Conservation (phyloP, 2,888 invertebrate genomes). For the Saturnia pavonia region DNA sequence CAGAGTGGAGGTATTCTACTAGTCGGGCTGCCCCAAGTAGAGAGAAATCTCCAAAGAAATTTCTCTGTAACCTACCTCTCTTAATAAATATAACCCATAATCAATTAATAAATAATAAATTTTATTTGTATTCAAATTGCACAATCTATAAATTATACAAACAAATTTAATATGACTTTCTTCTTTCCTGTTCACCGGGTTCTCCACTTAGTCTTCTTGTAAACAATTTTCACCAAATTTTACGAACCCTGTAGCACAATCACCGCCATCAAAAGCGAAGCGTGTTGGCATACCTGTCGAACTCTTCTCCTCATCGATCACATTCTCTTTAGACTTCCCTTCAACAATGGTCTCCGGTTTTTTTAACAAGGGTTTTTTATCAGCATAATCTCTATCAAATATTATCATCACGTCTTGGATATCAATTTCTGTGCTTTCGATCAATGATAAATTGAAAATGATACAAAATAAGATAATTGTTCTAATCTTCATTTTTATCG, state of each 20-base stretch:
- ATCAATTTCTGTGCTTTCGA: neutral
- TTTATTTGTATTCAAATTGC: too few relatives aligned
- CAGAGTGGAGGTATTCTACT: too few relatives aligned
- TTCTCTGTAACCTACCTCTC: too few relatives aligned
- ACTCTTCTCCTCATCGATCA: too few relatives aligned
- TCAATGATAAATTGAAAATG: neutral
- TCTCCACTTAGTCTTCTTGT: conserved; percentile 12
- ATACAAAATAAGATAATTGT: neutral
- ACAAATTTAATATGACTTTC: neutral
- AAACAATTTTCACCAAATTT: conserved; percentile 23
- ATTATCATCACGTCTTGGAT: neutral
- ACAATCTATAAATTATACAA: neutral
- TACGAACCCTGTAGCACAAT: conserved; percentile 24
- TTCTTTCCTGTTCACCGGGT: neutral
- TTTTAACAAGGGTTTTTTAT: neutral
- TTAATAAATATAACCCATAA: too few relatives aligned
- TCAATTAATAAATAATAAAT: too few relatives aligned
- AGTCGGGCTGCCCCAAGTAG: too few relatives aligned
- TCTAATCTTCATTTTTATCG: neutral
- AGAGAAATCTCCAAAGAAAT: too few relatives aligned
- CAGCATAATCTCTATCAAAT: neutral
- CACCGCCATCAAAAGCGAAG: neutral
- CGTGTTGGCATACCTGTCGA: neutral
- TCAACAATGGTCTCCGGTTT: neutral
- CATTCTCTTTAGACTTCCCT: too few relatives aligned